phyloP scores from a whole-genome alignment of 2,113 vertebrate genomes.

The Alexandromys fortis region DNA sequence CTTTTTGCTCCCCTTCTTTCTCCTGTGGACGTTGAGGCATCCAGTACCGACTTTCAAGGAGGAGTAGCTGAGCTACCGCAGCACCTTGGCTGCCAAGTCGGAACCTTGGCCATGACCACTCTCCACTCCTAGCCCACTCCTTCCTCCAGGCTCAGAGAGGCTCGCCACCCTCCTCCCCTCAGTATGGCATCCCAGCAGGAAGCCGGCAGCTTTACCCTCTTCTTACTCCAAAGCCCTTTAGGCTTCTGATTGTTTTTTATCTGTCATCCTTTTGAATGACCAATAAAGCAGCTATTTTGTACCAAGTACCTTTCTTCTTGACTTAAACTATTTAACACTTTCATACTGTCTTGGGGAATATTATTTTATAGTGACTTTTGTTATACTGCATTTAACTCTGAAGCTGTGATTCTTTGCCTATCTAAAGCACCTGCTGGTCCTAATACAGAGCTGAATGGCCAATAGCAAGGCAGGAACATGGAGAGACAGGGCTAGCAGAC shows the following conservation, averaged over 20 bases:
- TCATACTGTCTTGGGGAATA: too few relatives aligned
- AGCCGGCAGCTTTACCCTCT: background rate
- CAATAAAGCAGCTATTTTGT: constrained; percentile 62
- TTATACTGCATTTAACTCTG: too few relatives aligned
- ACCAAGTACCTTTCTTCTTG: background rate
- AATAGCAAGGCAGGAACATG: too few relatives aligned
- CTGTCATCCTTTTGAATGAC: background rate
- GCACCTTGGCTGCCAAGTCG: background rate
- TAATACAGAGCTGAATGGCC: too few relatives aligned
- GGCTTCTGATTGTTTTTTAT: background rate
- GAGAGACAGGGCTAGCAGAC: too few relatives aligned
- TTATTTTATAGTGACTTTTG: too few relatives aligned
- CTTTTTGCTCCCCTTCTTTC: constrained; percentile 90
- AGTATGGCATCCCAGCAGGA: background rate
- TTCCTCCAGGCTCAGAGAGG: too few relatives aligned
- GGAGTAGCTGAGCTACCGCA: background rate
- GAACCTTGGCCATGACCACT: background rate
- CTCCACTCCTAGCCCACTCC: background rate
- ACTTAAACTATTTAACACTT: background rate
- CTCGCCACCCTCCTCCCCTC: background rate
- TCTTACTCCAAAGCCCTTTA: background rate
- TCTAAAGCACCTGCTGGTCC: too few relatives aligned
- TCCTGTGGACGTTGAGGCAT: constrained; percentile 83
- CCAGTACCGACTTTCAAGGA: constrained; percentile 4
- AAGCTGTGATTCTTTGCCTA: too few relatives aligned